phyloP scores from a whole-genome alignment of 2,113 vertebrate genomes.

The Pseudolaguvia tuberculata region DNA sequence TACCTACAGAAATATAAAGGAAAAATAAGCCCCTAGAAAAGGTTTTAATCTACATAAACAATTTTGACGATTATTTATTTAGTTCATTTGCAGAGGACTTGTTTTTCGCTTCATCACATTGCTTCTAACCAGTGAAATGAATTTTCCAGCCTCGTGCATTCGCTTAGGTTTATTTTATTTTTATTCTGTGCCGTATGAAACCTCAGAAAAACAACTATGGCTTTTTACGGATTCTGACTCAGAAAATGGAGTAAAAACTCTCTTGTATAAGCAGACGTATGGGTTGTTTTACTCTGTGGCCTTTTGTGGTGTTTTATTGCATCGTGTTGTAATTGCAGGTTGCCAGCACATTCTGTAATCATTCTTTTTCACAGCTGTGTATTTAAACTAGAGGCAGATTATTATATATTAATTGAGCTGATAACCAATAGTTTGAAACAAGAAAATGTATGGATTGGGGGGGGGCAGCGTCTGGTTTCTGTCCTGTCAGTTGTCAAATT shows the following conservation, averaged over 20 bases:
- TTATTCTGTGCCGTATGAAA: background rate
- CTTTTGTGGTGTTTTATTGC: background rate
- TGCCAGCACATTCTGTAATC: background rate
- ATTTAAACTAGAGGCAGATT: background rate
- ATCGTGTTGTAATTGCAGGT: background rate
- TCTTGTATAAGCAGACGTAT: background rate
- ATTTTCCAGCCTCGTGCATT: background rate
- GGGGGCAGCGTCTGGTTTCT: slow-evolving; percentile 31
- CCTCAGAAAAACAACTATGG: background rate
- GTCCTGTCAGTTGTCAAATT: too few species aligned
- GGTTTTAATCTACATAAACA: background rate
- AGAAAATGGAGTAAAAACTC: background rate
- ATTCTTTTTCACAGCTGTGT: background rate
- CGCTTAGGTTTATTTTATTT: background rate
- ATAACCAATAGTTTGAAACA: too few species aligned
- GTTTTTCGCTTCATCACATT: background rate
- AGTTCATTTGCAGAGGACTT: background rate
- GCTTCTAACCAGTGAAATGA: background rate
- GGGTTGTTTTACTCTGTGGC: background rate
- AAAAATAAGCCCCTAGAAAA: background rate
- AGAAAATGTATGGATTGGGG: background rate
- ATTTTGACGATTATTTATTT: background rate
- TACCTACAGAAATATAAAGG: too few species aligned
- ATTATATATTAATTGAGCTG: too few species aligned
- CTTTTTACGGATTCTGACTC: background rate